Evolutionary conservation across 2,888 invertebrate species (phyloP), one percentile per base, ranked within the genome.

Genomic region (Linnaemya tessellans): DNA sequence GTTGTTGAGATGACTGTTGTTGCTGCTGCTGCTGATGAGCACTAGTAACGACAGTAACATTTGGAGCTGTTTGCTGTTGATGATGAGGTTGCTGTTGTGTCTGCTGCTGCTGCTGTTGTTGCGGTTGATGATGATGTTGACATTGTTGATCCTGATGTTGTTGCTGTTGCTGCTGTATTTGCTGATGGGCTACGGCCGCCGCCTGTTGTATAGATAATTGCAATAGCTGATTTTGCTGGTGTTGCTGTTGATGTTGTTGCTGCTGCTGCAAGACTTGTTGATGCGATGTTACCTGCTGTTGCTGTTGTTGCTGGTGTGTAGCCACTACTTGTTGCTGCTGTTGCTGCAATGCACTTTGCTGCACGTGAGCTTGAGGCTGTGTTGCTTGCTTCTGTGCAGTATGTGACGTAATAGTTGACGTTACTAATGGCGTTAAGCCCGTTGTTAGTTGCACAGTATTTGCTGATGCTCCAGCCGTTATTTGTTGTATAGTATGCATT

Each of bases 401-500:
- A 86, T 92, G 92, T 87, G 92, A 91, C 88, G 92, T 92, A 83
- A 92, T 91, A 56, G 92, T 90, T 70, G 92, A 91, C 58, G 92
- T 91, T 49, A 92, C 92, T 86, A 92, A 88, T 65, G 92, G 92
- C 84, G 92, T 92, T 73, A 92, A 87, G 38, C 91, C 91, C 10
- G 91, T 90, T 56, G 91, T 88, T 78, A 92, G 73, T 87, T 91
- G 91, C 49, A 90, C 90, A 58, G 91, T 89, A 87, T 91, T 90
- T 73, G 89, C 89, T 60, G 73, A 89, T 88, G 91, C 90, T 67
- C 90, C 91, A 22, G 91, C 91, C 46, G 92, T 92, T 78, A 92
- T 92, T 88, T 92, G 92, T 84, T 92, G 92, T 84, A 92, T 92
- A 64, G 92, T 92, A 87, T 92, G 92, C 91, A 92, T 92, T 56